Evolutionary conservation across 2,797 vertebrate genomes (phyloP).

Genomic region (Girardinus metallicus): DNA sequence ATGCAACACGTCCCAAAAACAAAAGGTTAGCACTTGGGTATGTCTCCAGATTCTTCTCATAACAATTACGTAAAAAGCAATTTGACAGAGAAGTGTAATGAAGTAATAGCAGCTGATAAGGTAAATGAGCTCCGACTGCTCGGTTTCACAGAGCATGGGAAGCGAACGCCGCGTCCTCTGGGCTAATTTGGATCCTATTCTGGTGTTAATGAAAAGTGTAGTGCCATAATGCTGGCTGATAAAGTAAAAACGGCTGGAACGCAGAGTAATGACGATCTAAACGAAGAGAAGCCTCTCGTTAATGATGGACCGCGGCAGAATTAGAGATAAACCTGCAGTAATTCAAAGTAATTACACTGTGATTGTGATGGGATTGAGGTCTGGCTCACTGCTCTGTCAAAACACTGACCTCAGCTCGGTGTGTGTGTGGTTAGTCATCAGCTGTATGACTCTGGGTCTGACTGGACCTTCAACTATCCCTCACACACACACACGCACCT

Average conservation of each 20-base stretch:
- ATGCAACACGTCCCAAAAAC: background rate
- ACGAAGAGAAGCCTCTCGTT: constrained; percentile 60
- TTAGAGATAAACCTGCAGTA: constrained; percentile 72
- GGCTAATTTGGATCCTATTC: constrained; percentile 45
- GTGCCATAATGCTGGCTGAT: constrained; percentile 56
- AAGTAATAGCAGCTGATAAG: constrained; percentile 54
- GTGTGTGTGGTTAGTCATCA: constrained; percentile 57
- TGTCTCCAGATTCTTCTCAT: background rate
- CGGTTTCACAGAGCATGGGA: background rate
- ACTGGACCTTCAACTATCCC: constrained; percentile 65
- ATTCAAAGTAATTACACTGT: constrained; percentile 74
- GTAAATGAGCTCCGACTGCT: constrained; percentile 28
- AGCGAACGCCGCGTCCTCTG: background rate
- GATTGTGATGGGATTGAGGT: constrained; percentile 54
- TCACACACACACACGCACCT: constrained; percentile 30
- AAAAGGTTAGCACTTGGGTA: background rate
- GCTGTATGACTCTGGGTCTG: constrained; percentile 59
- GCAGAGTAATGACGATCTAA: constrained; percentile 62
- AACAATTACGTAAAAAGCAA: constrained; percentile 21
- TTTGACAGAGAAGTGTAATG: constrained; percentile 32
- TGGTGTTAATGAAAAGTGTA: constrained; percentile 67
- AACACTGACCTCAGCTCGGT: constrained; percentile 63
- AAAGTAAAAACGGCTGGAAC: constrained; percentile 27
- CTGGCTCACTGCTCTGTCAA: constrained; percentile 61
- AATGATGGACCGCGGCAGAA: constrained; percentile 59